Evolutionary conservation across 1,140 invertebrate genomes (phyloP).

Genomic region (Aphis craccivora): DNA sequence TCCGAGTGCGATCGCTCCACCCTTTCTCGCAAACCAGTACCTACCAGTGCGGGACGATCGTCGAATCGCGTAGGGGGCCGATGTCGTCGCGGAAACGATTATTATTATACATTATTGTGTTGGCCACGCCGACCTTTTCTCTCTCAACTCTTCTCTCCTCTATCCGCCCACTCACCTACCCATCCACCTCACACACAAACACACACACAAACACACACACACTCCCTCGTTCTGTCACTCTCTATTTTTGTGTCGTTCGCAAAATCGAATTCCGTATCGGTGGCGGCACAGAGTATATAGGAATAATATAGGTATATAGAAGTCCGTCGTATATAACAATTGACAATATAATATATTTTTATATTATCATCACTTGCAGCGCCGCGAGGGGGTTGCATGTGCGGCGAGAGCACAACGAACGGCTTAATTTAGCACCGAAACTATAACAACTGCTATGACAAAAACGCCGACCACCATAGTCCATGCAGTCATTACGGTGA

Average conservation of each 20-base stretch:
- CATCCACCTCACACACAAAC: not conserved
- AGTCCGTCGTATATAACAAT: no score
- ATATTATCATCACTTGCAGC: not conserved
- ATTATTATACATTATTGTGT: not conserved
- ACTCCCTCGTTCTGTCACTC: not conserved
- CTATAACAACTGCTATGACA: not conserved
- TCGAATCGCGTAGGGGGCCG: not conserved
- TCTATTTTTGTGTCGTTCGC: not conserved
- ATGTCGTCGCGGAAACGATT: not conserved
- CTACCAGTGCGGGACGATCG: not conserved
- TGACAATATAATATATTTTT: not conserved
- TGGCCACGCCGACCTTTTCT: not conserved
- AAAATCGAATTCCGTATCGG: not conserved
- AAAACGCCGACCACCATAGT: not conserved
- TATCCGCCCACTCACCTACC: not conserved
- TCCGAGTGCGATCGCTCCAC: not conserved
- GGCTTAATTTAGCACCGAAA: not conserved
- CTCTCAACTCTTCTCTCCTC: not conserved
- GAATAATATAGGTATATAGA: not conserved
- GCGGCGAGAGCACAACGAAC: not conserved
- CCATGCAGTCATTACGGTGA: not conserved
- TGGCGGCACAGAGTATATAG: not conserved
- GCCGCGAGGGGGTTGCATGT: not conserved
- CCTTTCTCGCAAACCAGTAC: conserved; percentile 13
- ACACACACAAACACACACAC: no score